Base-by-base conservation (phyloP, 2,113 vertebrate species). In the Turnix velox region DNA sequence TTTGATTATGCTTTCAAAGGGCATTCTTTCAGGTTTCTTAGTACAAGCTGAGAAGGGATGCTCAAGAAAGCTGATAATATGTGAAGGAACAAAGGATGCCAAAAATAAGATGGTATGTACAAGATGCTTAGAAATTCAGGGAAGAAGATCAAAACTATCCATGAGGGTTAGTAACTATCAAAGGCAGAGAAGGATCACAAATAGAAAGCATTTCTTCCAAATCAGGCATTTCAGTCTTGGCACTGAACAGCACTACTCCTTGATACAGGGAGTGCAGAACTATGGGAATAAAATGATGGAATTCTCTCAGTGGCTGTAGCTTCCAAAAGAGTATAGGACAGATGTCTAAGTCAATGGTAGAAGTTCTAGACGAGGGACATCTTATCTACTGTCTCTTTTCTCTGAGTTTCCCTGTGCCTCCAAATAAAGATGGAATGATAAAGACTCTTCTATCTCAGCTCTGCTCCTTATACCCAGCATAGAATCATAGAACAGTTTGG, bases 1-100 rank as follows among this genome's bases (percentile, higher is more conserved):
- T 80, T 91, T 76, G 72, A 73, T 86, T 77, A 68, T 49, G 9
- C 77, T 84, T 92, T 87, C 77, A 81, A 81, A 84, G 23, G 39
- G 8, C 48, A 52, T 9, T 65, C 14, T 76, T 90, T 46, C 51
- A 69, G 10, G 18, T 66, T 89, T 81, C 46, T 27, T 54, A 40
- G 28, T 76, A 57, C 22, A 69, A 76, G 28, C 19, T 73, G 67
- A 71, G 51, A 33, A 67, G 9, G 23, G 42, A 58, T 67, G 33
- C 39, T 62, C 51, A 71, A 66, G 27, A 81, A 90, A 77, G 19
- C 9, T 66, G 43, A 66, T 37, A 45, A 61, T 58, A 45, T 17
- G 43, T 52, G 37, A 61, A 65, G 58, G 51, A 91, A 92, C 17
- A 84, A 89, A 91, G 40, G 25, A 62, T 83, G 28, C 9, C 19